Conservation (phyloP, 2,113 vertebrate genomes). For the Microcebus jonahi region DNA sequence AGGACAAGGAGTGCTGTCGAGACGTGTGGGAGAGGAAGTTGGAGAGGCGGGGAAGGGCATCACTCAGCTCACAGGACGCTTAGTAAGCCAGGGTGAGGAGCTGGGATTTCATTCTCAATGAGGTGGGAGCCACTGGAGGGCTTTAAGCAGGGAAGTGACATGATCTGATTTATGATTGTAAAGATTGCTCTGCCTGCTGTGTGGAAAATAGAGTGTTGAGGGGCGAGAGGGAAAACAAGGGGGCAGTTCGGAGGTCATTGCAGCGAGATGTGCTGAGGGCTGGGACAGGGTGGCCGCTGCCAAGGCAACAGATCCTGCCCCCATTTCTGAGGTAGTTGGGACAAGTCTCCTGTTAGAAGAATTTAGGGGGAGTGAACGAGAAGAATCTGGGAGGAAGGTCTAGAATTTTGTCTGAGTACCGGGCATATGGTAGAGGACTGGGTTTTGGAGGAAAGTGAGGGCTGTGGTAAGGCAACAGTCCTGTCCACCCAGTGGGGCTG, state of each 20-base stretch:
- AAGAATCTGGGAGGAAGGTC: background rate
- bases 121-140: conserved; percentile 39
- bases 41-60: background rate
- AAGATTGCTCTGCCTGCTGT: background rate
- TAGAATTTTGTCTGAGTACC: background rate
- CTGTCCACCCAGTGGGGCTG: background rate
- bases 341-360: background rate
- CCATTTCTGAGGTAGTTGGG: background rate
- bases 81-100: background rate
- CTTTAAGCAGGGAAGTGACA: conserved; percentile 49
- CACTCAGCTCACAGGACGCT: background rate
- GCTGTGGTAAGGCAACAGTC: background rate
- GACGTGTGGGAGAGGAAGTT: background rate
- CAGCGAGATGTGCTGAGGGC: background rate
- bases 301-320: background rate
- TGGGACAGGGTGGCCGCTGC: background rate
- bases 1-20: background rate
- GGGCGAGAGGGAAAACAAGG: background rate
- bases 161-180: conserved; percentile 49
- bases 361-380: background rate
- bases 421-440: background rate
- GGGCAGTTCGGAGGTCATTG: background rate
- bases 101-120: background rate
- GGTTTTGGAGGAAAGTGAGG: background rate
- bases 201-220: conserved; percentile 42